Evolutionary conservation across 2,888 invertebrate species (phyloP).

Genomic region (Uloborus plumipes): DNA sequence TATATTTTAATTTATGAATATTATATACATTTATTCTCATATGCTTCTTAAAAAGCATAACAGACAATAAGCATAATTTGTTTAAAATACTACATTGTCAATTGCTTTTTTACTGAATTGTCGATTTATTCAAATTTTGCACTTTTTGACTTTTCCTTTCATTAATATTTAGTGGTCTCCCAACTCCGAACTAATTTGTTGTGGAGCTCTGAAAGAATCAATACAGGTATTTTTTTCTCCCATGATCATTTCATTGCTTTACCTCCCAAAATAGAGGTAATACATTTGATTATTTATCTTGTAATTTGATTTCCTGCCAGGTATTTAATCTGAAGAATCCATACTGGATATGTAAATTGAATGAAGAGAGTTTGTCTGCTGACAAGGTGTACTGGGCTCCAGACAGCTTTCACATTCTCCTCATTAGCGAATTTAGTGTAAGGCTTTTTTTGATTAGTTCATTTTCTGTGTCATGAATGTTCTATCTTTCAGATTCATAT

Average conservation of each 20-base stretch:
- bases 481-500: not conserved
- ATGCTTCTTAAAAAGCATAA: no score
- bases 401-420: constrained; percentile 23
- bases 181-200: constrained; percentile 45
- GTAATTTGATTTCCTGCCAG: constrained; percentile 2
- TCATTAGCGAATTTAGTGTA: constrained; percentile 43
- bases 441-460: not conserved
- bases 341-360: constrained; percentile 36
- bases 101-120: no score
- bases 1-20: no score
- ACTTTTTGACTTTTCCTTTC: not conserved
- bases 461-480: not conserved
- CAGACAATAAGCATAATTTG: no score
- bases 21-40: no score
- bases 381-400: constrained; percentile 30
- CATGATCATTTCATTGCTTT: not conserved
- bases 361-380: constrained; percentile 8
- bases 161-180: constrained; percentile 47
- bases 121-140: not conserved
- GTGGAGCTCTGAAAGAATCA: constrained; percentile 15
- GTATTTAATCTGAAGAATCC: constrained; percentile 22
- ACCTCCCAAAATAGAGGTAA: no score
- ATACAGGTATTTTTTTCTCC: constrained; percentile 25
- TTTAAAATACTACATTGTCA: no score
- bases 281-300: not conserved